Percentiles rank a stretch among this genome's conserved stretches.
These are phyloP conservation scores for Gambelia wislizenii DNA, from an alignment of 2,797 vertebrate species.

Conservation along the genomic window DNA sequence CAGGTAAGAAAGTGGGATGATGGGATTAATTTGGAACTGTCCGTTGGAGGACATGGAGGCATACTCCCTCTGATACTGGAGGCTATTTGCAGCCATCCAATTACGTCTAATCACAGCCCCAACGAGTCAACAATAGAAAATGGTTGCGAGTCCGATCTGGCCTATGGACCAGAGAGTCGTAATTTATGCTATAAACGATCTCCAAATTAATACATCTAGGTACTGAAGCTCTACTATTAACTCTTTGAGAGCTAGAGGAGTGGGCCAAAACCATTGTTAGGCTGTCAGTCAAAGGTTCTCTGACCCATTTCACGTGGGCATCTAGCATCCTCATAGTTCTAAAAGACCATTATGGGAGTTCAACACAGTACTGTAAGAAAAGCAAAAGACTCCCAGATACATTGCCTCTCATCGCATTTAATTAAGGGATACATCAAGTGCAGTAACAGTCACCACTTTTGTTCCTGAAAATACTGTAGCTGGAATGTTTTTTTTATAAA, in stretches of 20 bases:
- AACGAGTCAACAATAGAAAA: too few species aligned
- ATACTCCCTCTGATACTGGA: too few species aligned
- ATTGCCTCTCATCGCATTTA: background rate
- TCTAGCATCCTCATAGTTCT: background rate
- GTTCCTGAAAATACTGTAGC: background rate
- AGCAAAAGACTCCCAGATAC: background rate
- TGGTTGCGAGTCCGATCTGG: too few species aligned
- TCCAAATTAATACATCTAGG: background rate
- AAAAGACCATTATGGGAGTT: background rate
- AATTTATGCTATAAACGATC: too few species aligned
- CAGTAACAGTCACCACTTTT: background rate
- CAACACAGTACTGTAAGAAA: background rate
- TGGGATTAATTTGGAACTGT: too few species aligned
- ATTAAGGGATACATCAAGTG: background rate
- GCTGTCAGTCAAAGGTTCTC: background rate
- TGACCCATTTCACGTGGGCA: background rate
- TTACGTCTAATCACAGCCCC: too few species aligned
- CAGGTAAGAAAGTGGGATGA: too few species aligned
- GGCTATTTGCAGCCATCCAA: too few species aligned
- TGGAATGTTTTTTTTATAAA: background rate
- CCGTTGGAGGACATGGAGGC: too few species aligned
- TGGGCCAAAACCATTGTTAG: background rate
- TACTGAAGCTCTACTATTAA: background rate
- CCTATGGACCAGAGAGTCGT: too few species aligned
- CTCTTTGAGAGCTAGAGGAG: background rate